Evolutionary conservation across 2,888 invertebrate species (phyloP).

Genomic region (Amphipoea lucens): DNA sequence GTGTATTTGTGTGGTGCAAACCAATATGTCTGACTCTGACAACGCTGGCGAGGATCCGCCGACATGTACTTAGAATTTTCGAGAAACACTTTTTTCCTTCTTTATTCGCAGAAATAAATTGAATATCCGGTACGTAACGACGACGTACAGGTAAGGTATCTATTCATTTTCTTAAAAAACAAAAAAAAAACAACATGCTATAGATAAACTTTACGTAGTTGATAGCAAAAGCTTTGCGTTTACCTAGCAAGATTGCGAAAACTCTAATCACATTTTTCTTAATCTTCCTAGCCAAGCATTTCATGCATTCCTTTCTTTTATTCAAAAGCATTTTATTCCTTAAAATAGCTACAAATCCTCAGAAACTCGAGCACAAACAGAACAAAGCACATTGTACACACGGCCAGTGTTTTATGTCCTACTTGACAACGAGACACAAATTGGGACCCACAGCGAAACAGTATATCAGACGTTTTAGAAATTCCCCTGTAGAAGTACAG

Average conservation of each 20-base stretch:
- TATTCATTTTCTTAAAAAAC: neutral
- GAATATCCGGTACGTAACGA: neutral
- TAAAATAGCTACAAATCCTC: slow-evolving; percentile 54
- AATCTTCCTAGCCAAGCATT: slow-evolving; percentile 16
- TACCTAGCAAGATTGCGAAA: neutral
- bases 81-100: neutral
- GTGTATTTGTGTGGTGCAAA: neutral
- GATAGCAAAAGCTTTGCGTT: neutral
- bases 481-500: slow-evolving; percentile 45
- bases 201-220: neutral
- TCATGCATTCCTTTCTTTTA: slow-evolving; percentile 36
- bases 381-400: slow-evolving; percentile 63
- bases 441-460: slow-evolving; percentile 63
- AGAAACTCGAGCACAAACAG: slow-evolving; percentile 51
- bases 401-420: slow-evolving; percentile 62
- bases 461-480: slow-evolving; percentile 56
- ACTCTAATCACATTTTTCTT: neutral
- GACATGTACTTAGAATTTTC: neutral
- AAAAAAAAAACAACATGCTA: neutral
- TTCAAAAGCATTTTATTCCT: slow-evolving; percentile 53
- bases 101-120: neutral
- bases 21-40: neutral
- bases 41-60: neutral
- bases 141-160: neutral
- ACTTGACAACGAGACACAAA: slow-evolving; percentile 65